Conservation (phyloP, 2,888 invertebrate genomes). For the Adelognathus sp. region DNA sequence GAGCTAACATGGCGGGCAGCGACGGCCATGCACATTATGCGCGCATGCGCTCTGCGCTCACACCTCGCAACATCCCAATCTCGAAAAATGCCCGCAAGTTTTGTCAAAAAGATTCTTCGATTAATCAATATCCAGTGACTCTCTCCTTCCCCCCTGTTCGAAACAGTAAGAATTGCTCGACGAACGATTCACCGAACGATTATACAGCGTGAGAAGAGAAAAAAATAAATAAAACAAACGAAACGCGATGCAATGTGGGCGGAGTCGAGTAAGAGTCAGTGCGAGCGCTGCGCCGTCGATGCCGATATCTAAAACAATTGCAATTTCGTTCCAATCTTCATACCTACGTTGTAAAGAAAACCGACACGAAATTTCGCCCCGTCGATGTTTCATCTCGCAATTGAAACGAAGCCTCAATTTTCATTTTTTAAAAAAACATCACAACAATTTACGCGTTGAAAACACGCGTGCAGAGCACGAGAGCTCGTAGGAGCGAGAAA, state of each 20-base stretch:
- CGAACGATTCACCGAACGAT: not conserved
- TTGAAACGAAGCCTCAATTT: not conserved
- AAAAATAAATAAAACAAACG: no score
- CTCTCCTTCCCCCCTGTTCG: not conserved
- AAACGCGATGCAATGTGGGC: slow-evolving; percentile 16
- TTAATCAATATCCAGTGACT: not conserved
- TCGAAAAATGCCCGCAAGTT: slow-evolving; percentile 1
- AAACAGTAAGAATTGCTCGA: not conserved
- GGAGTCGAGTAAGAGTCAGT: slow-evolving; percentile 25
- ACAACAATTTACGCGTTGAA: not conserved
- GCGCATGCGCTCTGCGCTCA: slow-evolving; percentile 41
- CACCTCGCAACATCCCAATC: not conserved
- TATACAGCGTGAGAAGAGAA: slow-evolving; percentile 3
- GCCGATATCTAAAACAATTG: not conserved
- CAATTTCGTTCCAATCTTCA: not conserved
- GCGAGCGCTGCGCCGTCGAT: slow-evolving; percentile 22
- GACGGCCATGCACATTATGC: slow-evolving; percentile 47
- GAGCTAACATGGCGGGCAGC: slow-evolving; percentile 46
- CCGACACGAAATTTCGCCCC: not conserved
- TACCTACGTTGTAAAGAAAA: not conserved
- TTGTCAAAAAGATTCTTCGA: not conserved
- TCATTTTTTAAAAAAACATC: not conserved
- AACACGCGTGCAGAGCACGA: slow-evolving; percentile 25
- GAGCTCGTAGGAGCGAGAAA: slow-evolving; percentile 34
- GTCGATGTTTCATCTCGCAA: not conserved